Percentiles rank a stretch among this genome's conserved stretches.
Conservation (phyloP, 2,113 vertebrate genomes). For the Dissostichus mawsoni region DNA sequence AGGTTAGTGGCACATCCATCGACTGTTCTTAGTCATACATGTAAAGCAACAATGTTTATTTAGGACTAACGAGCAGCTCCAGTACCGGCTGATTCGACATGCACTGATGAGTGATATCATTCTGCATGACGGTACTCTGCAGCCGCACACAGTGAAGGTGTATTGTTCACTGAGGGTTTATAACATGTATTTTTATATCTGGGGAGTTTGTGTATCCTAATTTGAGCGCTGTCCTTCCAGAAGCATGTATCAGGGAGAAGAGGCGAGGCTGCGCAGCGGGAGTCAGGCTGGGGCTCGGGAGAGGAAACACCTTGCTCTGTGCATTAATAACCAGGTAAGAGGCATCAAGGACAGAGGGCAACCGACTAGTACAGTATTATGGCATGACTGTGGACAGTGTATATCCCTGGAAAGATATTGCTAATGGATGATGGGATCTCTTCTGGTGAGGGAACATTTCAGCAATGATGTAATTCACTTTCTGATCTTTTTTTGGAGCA, state of each 20-base stretch:
- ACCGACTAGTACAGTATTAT: not conserved
- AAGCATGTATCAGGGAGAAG: constrained; percentile 75
- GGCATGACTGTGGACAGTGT: not conserved
- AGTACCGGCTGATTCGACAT: constrained; percentile 10
- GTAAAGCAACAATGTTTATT: not conserved
- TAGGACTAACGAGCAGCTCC: not conserved
- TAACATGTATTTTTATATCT: not conserved
- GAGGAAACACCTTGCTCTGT: constrained; percentile 81
- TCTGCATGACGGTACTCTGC: constrained; percentile 28
- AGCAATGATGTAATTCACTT: constrained; percentile 68
- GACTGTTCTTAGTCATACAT: not conserved
- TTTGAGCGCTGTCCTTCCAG: constrained; percentile 78
- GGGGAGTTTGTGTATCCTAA: constrained; percentile 55
- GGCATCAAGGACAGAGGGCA: not conserved
- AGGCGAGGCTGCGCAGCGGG: constrained; percentile 77
- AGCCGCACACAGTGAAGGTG: constrained; percentile 22
- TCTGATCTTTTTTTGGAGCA: constrained; percentile 37
- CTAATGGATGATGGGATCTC: not conserved
- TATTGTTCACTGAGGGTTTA: not conserved
- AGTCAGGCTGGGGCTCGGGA: constrained; percentile 67
- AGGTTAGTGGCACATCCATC: constrained; percentile 73
- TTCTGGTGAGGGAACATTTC: not conserved
- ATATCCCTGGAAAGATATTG: not conserved
- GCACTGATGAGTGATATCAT: constrained; percentile 29
- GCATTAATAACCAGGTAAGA: constrained; percentile 82